Percentiles rank a stretch among this genome's conserved stretches.
phyloP scores from a whole-genome alignment of 64 coral and sea anemone species.

The Porites australiensis region DNA sequence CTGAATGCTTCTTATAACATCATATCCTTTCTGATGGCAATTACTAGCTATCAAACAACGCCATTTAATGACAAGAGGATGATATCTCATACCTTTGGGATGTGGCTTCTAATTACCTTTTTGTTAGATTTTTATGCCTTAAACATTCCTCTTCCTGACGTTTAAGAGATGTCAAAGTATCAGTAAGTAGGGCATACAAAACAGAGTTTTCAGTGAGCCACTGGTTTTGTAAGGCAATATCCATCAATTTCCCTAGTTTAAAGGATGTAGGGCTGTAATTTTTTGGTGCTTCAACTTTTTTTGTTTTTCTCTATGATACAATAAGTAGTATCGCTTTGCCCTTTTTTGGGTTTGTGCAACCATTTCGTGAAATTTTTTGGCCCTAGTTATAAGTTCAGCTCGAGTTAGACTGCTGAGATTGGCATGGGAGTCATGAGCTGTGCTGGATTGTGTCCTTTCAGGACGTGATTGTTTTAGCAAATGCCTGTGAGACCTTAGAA shows the following conservation, averaged over 20 bases:
- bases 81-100: slow-evolving; percentile 64
- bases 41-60: slow-evolving; percentile 55
- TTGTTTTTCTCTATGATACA: slow-evolving; percentile 5
- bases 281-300: background rate
- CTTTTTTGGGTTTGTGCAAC: too few species aligned
- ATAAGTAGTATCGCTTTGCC: background rate
- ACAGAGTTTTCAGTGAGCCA: slow-evolving; percentile 46
- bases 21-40: slow-evolving; percentile 62
- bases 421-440: slow-evolving; percentile 7
- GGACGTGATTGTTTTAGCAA: background rate
- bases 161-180: slow-evolving; percentile 34
- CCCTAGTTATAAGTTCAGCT: background rate
- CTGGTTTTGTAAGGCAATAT: slow-evolving; percentile 52
- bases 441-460: background rate
- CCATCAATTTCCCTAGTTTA: slow-evolving; percentile 18
- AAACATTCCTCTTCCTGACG: slow-evolving; percentile 25
- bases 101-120: slow-evolving; percentile 39
- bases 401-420: background rate
- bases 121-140: slow-evolving; percentile 23
- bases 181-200: slow-evolving; percentile 12
- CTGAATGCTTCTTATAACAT: slow-evolving; percentile 21
- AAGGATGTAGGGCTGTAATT: slow-evolving; percentile 2
- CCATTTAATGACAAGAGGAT: slow-evolving; percentile 62
- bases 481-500: background rate
- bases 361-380: too few species aligned